Evolutionary conservation across 1,140 invertebrate species (phyloP).

Genomic region (Amyelois transitella): DNA sequence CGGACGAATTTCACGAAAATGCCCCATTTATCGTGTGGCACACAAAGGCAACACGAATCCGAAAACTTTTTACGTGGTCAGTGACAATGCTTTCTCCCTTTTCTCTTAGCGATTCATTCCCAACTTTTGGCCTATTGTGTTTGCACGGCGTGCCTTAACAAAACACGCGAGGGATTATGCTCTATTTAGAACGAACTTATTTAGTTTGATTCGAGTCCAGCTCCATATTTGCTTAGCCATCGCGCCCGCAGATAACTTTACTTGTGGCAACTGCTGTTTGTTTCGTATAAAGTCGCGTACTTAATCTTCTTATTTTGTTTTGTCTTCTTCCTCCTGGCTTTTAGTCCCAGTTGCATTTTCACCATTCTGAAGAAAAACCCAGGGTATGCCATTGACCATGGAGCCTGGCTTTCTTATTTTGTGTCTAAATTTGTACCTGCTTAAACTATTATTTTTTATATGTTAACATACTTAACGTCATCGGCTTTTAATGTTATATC

Average conservation of each 20-base stretch:
- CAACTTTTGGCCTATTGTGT: conserved; percentile 45
- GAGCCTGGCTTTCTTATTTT: too few relatives aligned
- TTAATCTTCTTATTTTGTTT: not conserved
- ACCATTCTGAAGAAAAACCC: too few relatives aligned
- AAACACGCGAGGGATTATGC: not conserved
- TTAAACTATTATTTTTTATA: too few relatives aligned
- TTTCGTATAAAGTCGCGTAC: not conserved
- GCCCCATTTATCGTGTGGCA: conserved; percentile 67
- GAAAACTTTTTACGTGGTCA: conserved; percentile 72
- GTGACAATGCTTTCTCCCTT: conserved; percentile 66
- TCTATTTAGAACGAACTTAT: conserved; percentile 23
- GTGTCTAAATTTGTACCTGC: too few relatives aligned
- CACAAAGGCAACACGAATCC: conserved; percentile 69
- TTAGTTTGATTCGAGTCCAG: conserved; percentile 30
- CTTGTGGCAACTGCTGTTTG: conserved; percentile 25
- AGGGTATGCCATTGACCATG: too few relatives aligned
- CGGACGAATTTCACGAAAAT: conserved; percentile 70
- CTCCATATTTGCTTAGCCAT: conserved; percentile 53
- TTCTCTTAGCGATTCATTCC: conserved; percentile 64
- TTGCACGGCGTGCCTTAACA: conserved; percentile 22
- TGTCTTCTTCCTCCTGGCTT: not conserved
- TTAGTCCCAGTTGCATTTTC: too few relatives aligned
- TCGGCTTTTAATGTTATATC: too few relatives aligned
- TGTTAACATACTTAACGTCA: too few relatives aligned
- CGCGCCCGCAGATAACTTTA: conserved; percentile 58